Evolutionary conservation across 2,797 vertebrate genomes (phyloP).

Genomic region (Lepus oiostolus): DNA sequence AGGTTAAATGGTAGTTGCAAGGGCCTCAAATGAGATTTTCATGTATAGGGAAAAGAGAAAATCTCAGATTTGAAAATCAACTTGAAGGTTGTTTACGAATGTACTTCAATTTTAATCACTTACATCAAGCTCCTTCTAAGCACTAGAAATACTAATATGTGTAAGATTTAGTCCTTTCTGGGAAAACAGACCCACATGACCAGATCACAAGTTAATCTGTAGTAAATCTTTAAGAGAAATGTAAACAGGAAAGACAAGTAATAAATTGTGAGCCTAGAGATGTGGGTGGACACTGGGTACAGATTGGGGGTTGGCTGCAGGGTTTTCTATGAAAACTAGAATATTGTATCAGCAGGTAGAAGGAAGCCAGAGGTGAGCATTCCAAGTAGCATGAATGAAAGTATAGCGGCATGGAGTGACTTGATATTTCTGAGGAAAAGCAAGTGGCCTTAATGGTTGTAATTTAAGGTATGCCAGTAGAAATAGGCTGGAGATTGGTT

Average conservation of each 20-base stretch:
- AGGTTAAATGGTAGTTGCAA: constrained; percentile 18
- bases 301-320: neutral
- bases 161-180: constrained; percentile 28
- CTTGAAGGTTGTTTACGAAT: neutral
- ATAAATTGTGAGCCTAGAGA: constrained; percentile 19
- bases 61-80: constrained; percentile 25
- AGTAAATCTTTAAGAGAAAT: constrained; percentile 29
- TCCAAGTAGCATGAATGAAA: neutral
- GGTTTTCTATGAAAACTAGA: neutral
- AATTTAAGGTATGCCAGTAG: neutral
- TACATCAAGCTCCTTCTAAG: neutral
- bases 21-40: neutral
- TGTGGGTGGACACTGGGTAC: neutral
- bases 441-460: neutral
- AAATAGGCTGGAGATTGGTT: neutral
- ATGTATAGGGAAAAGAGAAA: neutral
- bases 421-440: constrained; percentile 1
- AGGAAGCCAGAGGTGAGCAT: neutral
- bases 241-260: neutral
- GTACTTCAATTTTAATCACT: constrained; percentile 53
- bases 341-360: neutral
- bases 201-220: constrained; percentile 13
- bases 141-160: neutral
- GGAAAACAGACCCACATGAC: constrained; percentile 5
- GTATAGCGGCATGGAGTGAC: neutral